phyloP scores from a whole-genome alignment of 2,113 vertebrate species.

The Terrapene triunguis region DNA sequence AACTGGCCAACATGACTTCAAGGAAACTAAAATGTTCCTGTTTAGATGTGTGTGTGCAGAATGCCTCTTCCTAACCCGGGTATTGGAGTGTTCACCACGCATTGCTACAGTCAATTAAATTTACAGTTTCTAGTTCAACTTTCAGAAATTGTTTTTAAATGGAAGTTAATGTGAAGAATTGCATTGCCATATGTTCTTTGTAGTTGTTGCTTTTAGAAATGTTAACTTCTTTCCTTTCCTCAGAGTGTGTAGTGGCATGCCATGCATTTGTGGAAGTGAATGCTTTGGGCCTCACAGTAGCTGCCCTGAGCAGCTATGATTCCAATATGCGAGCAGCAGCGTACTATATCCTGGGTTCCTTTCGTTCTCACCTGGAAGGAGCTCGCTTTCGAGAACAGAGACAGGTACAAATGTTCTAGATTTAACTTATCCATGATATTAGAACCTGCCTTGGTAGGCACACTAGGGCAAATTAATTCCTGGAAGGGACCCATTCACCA shows the following conservation, averaged over 20 bases:
- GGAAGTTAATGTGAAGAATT: background rate
- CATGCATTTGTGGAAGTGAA: constrained; percentile 91
- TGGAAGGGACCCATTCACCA: background rate
- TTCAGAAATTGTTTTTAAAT: background rate
- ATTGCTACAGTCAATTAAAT: background rate
- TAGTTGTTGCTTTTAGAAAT: accelerated
- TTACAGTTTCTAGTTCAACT: background rate
- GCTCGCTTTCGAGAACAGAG: constrained; percentile 88
- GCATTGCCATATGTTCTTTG: accelerated
- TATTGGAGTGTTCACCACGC: background rate
- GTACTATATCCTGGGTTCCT: constrained; percentile 87
- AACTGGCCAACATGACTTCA: background rate
- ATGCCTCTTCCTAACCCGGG: background rate
- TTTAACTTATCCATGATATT: background rate
- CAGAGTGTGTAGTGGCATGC: constrained; percentile 93
- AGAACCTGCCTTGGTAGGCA: background rate
- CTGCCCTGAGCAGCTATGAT: constrained; percentile 94
- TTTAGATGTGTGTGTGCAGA: background rate
- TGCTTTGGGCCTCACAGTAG: constrained; percentile 87
- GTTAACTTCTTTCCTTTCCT: background rate
- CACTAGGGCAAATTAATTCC: accelerated
- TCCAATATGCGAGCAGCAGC: constrained; percentile 87
- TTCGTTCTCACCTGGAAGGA: constrained; percentile 90
- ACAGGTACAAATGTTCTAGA: constrained; percentile 80
- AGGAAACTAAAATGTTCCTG: background rate